Percentiles rank a stretch among this genome's conserved stretches.
Conservation (phyloP, 2,113 vertebrate species). For the Copsychus sechellarum region DNA sequence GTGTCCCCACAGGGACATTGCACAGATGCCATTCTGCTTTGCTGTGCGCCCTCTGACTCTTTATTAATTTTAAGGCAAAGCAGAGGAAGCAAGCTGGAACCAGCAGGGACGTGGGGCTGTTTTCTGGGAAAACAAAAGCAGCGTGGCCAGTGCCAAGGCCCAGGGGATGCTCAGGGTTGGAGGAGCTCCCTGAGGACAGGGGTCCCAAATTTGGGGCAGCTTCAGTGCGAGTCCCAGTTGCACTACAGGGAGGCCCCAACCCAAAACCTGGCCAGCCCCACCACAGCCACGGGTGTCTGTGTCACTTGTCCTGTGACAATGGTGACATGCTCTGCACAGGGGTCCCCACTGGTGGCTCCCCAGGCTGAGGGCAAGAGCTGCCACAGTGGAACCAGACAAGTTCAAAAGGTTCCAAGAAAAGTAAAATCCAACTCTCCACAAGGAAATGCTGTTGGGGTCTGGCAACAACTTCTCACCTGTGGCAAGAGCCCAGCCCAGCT, state of each 20-base stretch:
- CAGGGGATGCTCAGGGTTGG: not conserved
- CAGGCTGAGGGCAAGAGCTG: not conserved
- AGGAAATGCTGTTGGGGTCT: not conserved
- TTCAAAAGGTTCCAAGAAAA: not conserved
- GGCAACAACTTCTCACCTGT: not conserved
- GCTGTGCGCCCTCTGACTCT: not conserved
- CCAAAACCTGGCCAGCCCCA: not conserved
- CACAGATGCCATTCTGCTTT: constrained; percentile 44
- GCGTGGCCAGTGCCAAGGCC: not conserved
- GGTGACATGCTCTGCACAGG: rapidly evolving
- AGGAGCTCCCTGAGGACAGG: not conserved
- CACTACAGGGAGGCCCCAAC: not conserved
- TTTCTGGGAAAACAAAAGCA: constrained; percentile 44
- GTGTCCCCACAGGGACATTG: not conserved
- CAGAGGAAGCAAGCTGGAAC: constrained; percentile 38
- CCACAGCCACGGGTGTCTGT: rapidly evolving
- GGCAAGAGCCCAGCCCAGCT: not conserved
- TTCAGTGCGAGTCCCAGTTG: rapidly evolving
- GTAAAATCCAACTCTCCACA: not conserved
- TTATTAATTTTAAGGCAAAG: constrained; percentile 43
- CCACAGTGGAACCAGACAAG: not conserved
- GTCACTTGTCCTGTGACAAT: rapidly evolving
- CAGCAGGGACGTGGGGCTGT: not conserved
- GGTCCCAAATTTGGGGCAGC: not conserved
- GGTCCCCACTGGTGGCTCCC: not conserved